These are phyloP conservation scores for Apogon talboti DNA, from an alignment of 2,797 vertebrate species.

Conservation along the genomic window DNA sequence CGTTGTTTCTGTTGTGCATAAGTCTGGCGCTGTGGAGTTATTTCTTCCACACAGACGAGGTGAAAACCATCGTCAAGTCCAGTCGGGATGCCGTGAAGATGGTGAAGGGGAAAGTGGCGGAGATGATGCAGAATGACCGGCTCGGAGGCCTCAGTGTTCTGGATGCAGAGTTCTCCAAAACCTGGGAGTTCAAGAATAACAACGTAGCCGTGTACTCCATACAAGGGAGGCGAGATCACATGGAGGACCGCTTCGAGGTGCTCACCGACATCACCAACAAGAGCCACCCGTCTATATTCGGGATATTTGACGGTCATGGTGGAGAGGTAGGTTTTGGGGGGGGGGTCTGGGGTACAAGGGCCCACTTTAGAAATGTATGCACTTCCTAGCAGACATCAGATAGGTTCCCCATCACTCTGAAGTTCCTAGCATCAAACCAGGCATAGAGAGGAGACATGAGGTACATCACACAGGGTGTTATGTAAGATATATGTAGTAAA, in stretches of 20 bases:
- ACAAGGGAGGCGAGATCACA: slow-evolving; percentile 97
- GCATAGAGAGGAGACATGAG: too few species aligned
- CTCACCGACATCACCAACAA: slow-evolving; percentile 94
- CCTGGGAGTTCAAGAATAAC: slow-evolving; percentile 97
- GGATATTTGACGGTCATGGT: slow-evolving; percentile 97
- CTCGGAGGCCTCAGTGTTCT: slow-evolving; percentile 92
- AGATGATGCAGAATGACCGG: slow-evolving; percentile 98
- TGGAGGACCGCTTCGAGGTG: slow-evolving; percentile 98
- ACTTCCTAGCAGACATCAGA: too few species aligned
- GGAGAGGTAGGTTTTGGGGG: slow-evolving; percentile 93
- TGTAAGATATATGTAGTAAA: too few species aligned
- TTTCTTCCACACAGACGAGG: slow-evolving; percentile 99
- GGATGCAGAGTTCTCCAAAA: slow-evolving; percentile 98
- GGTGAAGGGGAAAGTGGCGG: slow-evolving; percentile 98
- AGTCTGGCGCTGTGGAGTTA: slow-evolving; percentile 99
- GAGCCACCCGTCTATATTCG: slow-evolving; percentile 97
- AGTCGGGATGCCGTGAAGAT: slow-evolving; percentile 99
- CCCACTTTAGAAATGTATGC: too few species aligned
- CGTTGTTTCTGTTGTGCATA: slow-evolving; percentile 96
- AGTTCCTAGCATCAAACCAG: too few species aligned
- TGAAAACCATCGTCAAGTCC: slow-evolving; percentile 99
- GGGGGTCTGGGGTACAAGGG: slow-evolving; percentile 93
- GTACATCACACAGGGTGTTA: too few species aligned
- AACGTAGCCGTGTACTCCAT: slow-evolving; percentile 98
- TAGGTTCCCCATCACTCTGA: too few species aligned